Evolutionary conservation across 2,113 vertebrate species (phyloP), one percentile per base, ranked within the genome.

Genomic region (Nematolebias whitei): DNA sequence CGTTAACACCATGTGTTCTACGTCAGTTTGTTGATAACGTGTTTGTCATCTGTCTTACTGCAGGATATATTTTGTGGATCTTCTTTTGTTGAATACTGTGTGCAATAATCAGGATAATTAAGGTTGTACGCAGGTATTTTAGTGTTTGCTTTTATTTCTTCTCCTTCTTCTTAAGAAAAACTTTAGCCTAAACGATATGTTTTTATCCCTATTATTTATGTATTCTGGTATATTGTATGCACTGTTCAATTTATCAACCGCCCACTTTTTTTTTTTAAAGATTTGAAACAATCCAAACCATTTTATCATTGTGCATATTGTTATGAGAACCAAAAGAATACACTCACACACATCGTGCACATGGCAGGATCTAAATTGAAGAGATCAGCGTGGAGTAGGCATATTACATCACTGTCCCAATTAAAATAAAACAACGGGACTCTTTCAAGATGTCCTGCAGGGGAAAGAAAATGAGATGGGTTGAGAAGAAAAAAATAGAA

Each of bases 381-480:
- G 73, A 75, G 68, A 83, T 53, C 90, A 89, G 88, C 88, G 85
- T 89, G 89, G 87, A 87, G 89, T 84, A 70, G 80, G 85, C 83
- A 86, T 90, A 92, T 90, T 92, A 91, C 86, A 89, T 85, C 84
- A 88, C 84, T 79, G 71, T 72, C 78, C 85, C 85, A 92, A 91
- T 92, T 91, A 86, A 88, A 92, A 90, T 89, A 88, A 91, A 91
- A 90, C 90, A 90, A 89, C 90, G 87, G 83, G 90, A 87, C 83
- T 89, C 90, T 88, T 85, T 85, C 86, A 82, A 87, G 80, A 80
- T 88, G 82, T 91, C 91, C 90, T 91, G 88, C 83, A 88, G 90
- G 86, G 89, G 68, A 87, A 85, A 85, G 88, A 83, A 88, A 90
- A 88, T 84, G 74, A 89, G 82, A 77, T 22, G 29, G 45, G 76